These are phyloP conservation scores for Esox lucius DNA, from an alignment of 2,797 vertebrate genomes.

Conservation along the genomic window DNA sequence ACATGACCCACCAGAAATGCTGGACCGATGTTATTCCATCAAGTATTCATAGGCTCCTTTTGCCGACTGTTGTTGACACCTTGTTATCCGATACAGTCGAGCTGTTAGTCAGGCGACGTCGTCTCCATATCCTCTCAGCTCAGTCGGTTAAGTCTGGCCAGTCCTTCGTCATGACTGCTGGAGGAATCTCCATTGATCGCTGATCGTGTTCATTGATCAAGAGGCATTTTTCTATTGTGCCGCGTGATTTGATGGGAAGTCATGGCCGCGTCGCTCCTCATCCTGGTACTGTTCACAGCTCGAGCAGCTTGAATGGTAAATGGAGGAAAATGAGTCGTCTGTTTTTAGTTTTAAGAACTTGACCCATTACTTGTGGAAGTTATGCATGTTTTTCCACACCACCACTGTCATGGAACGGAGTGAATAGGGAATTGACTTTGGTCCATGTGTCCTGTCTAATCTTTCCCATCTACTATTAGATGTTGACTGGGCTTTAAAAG, in stretches of 20 bases:
- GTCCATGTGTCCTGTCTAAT: too few species aligned
- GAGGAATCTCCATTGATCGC: background rate
- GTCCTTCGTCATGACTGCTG: background rate
- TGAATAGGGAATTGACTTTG: background rate
- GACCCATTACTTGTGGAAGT: background rate
- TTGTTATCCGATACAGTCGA: conserved; percentile 55
- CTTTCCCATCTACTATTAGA: too few species aligned
- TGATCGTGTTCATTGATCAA: background rate
- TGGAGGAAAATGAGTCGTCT: background rate
- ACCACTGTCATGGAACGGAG: background rate
- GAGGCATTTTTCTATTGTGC: background rate
- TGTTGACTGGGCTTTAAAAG: background rate
- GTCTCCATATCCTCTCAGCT: conserved; percentile 43
- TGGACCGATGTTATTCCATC: conserved; percentile 40
- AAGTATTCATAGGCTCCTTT: conserved; percentile 48
- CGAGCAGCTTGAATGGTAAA: background rate
- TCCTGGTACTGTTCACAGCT: background rate
- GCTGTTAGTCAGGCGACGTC: conserved; percentile 41
- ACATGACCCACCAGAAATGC: conserved; percentile 8
- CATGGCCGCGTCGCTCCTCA: background rate
- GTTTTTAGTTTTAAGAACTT: background rate
- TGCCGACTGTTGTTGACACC: conserved; percentile 29
- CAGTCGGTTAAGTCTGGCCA: conserved; percentile 39
- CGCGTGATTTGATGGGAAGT: background rate
- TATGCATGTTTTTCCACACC: background rate